phyloP scores from a whole-genome alignment of 2,888 invertebrate genomes.

The Timema podura region DNA sequence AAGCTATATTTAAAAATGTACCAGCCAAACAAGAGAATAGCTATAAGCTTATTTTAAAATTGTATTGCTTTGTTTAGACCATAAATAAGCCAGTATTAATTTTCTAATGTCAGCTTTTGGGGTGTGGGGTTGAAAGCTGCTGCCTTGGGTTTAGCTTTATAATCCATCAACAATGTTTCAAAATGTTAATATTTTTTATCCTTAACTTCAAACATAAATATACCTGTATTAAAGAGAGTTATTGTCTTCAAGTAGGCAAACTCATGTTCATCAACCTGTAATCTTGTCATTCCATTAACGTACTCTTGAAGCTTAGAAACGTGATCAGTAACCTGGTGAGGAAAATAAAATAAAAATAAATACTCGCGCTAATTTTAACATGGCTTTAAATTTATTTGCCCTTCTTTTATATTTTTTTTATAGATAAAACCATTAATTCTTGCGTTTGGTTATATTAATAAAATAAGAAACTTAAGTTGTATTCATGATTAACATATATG shows the following conservation, averaged over 20 bases:
- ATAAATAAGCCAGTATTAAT: no score
- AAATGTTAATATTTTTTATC: no score
- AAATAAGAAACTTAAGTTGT: background rate
- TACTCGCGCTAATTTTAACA: background rate
- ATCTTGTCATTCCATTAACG: slow-evolving; percentile 65
- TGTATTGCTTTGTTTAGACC: no score
- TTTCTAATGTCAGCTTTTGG: no score
- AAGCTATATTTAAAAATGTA: no score
- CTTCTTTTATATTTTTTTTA: background rate
- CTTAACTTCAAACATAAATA: no score
- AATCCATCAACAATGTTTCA: no score
- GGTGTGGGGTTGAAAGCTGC: no score
- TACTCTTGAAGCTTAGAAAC: slow-evolving; percentile 81
- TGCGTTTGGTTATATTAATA: background rate
- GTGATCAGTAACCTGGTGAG: slow-evolving; percentile 65
- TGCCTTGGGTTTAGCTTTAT: no score
- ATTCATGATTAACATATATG: no score
- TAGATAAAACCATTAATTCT: slow-evolving; percentile 23
- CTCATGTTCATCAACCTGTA: slow-evolving; percentile 77
- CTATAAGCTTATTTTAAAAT: no score
- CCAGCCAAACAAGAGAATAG: no score
- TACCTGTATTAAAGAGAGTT: slow-evolving; percentile 76
- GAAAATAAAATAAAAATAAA: slow-evolving; percentile 10
- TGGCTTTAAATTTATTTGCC: background rate
- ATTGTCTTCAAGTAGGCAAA: slow-evolving; percentile 85